phyloP scores from a whole-genome alignment of 2,113 vertebrate species.

The Hemiscyllium ocellatum region DNA sequence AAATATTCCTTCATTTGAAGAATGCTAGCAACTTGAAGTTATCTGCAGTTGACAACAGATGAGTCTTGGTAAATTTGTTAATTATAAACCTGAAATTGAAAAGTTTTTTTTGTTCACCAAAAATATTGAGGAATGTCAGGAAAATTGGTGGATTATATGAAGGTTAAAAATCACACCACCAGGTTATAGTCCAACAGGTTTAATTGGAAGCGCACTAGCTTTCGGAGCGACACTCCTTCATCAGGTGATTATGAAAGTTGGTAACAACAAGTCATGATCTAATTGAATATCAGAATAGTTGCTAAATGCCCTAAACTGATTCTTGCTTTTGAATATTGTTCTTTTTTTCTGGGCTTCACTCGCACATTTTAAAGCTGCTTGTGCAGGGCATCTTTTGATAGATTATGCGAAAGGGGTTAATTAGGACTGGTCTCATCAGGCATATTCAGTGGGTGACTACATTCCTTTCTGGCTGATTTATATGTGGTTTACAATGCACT shows the following conservation, averaged over 20 bases:
- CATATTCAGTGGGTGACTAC: neutral
- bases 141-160: neutral
- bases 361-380: neutral
- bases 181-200: too few relatives aligned
- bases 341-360: neutral
- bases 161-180: too few relatives aligned
- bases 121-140: neutral
- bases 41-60: neutral
- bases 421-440: neutral
- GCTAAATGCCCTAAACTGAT: neutral
- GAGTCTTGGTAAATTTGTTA: neutral
- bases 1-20: neutral
- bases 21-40: neutral
- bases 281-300: neutral
- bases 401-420: neutral
- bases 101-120: too few relatives aligned
- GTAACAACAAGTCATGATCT: neutral
- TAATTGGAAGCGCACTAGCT: too few relatives aligned
- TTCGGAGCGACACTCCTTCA: too few relatives aligned
- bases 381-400: neutral
- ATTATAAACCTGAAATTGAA: neutral
- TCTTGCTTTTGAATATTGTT: too few relatives aligned
- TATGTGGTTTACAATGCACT: neutral
- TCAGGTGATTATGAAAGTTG: neutral
- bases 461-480: neutral